These are phyloP conservation scores for Arvicola amphibius DNA, from an alignment of 2,797 vertebrate genomes.

Conservation along the genomic window DNA sequence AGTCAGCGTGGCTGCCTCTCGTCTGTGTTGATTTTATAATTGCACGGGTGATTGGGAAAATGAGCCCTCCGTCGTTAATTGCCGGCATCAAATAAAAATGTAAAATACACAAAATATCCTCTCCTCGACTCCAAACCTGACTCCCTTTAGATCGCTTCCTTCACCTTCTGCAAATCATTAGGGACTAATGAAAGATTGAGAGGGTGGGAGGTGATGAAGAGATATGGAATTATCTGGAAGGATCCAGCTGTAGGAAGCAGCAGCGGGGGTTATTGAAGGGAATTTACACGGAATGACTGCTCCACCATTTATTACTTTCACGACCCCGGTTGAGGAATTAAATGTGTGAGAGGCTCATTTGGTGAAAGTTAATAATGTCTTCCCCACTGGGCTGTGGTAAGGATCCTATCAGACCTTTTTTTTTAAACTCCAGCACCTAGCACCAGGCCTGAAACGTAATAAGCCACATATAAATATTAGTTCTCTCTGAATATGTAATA, in stretches of 20 bases:
- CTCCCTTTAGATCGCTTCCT: not conserved
- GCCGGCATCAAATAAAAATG: constrained; percentile 41
- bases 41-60: constrained; percentile 43
- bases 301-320: not conserved
- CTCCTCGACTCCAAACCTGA: not conserved
- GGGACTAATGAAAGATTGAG: not conserved
- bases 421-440: constrained; percentile 6
- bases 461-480: constrained; percentile 27
- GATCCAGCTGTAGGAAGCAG: not conserved
- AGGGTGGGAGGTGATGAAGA: not conserved
- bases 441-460: constrained; percentile 46
- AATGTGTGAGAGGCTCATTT: constrained; percentile 48
- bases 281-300: not conserved
- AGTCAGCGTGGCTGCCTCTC: not conserved
- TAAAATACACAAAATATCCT: not conserved
- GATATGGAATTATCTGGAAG: not conserved
- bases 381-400: not conserved
- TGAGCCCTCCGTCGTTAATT: not conserved
- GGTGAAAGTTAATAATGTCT: constrained; percentile 48
- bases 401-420: constrained; percentile 33
- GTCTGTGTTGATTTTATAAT: constrained; percentile 3
- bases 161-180: not conserved
- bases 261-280: not conserved
- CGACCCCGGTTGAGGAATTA: constrained; percentile 41
- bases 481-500: constrained; percentile 56